Percentiles rank a stretch among this genome's conserved stretches.
phyloP scores from a whole-genome alignment of 2,797 vertebrate genomes.

The Spinibarbus caldwelli region DNA sequence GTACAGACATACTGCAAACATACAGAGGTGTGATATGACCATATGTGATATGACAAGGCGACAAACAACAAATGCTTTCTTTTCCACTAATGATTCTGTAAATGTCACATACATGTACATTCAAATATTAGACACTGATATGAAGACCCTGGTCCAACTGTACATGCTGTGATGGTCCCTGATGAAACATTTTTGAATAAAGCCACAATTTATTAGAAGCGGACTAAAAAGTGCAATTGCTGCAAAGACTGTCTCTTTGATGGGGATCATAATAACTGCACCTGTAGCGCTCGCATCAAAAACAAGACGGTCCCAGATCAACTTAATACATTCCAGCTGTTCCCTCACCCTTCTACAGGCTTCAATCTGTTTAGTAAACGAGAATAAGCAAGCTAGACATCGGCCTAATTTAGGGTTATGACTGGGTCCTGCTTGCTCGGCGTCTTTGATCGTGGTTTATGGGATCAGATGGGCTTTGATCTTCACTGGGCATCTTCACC shows the following conservation, averaged over 20 bases:
- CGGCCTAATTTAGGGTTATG: slow-evolving; percentile 63
- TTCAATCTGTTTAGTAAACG: slow-evolving; percentile 38
- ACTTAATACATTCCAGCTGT: slow-evolving; percentile 33
- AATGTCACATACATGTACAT: not conserved
- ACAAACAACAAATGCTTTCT: too few relatives aligned
- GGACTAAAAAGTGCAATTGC: not conserved
- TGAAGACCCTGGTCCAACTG: not conserved
- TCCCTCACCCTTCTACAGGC: slow-evolving; percentile 53
- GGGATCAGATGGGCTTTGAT: slow-evolving; percentile 65
- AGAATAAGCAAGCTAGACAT: slow-evolving; percentile 28
- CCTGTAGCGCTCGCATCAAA: slow-evolving; percentile 6
- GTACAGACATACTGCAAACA: too few relatives aligned
- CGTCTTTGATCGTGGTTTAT: slow-evolving; percentile 66
- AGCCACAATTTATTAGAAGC: not conserved
- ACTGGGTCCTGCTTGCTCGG: slow-evolving; percentile 53
- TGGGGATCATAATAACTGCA: slow-evolving; percentile 11
- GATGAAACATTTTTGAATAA: not conserved
- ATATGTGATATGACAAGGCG: too few relatives aligned
- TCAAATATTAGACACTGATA: not conserved
- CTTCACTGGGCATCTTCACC: slow-evolving; percentile 58
- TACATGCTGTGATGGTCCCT: not conserved
- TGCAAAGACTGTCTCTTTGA: not conserved
- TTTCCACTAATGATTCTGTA: not conserved
- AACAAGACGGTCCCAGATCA: not conserved
- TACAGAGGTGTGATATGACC: too few relatives aligned